Percentiles rank a stretch among this genome's conserved stretches.
Evolutionary conservation across 2,797 vertebrate genomes (phyloP).

Genomic region (Lepus oiostolus): DNA sequence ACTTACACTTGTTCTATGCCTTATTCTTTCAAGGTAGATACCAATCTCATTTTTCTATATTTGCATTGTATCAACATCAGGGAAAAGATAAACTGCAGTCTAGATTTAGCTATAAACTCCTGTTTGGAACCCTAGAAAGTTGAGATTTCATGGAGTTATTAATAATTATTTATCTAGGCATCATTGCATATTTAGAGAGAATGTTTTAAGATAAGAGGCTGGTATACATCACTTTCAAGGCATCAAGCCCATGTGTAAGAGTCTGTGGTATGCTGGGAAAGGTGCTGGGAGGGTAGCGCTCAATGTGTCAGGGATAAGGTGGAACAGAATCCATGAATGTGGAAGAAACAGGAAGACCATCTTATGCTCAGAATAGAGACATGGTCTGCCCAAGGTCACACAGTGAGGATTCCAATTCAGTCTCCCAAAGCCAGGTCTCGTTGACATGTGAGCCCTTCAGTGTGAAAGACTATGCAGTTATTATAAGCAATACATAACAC

Average conservation of each 20-base stretch:
- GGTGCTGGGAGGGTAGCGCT: background rate
- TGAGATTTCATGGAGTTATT: conserved; percentile 52
- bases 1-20: background rate
- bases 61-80: background rate
- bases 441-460: background rate
- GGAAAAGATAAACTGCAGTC: conserved; percentile 18
- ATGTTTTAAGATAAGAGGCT: background rate
- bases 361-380: background rate
- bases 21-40: conserved; percentile 42
- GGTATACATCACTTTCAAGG: background rate
- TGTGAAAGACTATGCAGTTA: background rate
- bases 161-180: background rate
- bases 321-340: background rate
- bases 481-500: background rate
- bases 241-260: background rate
- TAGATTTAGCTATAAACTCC: conserved; percentile 70
- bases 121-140: conserved; percentile 68
- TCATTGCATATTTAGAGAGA: background rate
- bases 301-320: background rate
- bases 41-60: background rate
- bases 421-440: background rate
- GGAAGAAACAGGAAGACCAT: background rate
- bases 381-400: background rate
- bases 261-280: background rate
- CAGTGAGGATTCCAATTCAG: background rate